These are phyloP conservation scores for Piscicola geometra DNA, from an alignment of 2,888 invertebrate genomes.

Conservation along the genomic window DNA sequence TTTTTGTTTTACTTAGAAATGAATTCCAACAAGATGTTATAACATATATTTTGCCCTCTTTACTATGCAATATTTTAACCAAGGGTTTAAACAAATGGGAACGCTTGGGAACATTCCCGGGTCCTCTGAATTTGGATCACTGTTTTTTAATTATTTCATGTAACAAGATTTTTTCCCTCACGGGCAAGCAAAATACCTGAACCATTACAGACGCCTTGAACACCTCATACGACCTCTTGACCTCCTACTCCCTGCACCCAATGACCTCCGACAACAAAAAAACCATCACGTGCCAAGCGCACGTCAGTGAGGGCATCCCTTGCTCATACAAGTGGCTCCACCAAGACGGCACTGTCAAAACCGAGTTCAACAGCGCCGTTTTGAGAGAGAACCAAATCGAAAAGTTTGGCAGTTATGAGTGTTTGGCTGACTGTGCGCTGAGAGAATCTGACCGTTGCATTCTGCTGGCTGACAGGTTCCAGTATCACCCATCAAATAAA, in stretches of 20 bases:
- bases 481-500: too few relatives aligned
- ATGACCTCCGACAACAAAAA: background rate
- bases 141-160: too few relatives aligned
- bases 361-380: background rate
- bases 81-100: too few relatives aligned
- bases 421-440: background rate
- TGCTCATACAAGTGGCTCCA: constrained; percentile 5
- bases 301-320: background rate
- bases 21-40: too few relatives aligned
- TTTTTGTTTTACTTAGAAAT: too few relatives aligned
- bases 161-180: too few relatives aligned
- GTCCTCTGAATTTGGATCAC: too few relatives aligned
- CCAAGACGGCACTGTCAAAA: background rate
- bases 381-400: background rate
- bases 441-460: background rate
- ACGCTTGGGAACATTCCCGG: too few relatives aligned
- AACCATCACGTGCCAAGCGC: background rate
- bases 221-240: background rate
- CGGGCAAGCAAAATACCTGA: background rate
- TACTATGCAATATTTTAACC: too few relatives aligned
- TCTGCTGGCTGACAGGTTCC: background rate
- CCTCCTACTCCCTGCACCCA: background rate
- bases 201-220: background rate
- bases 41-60: too few relatives aligned
- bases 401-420: background rate